Evolutionary conservation across 2,113 vertebrate genomes (phyloP), one percentile per base, ranked within the genome.

Genomic region (Apaloderma vittatum): DNA sequence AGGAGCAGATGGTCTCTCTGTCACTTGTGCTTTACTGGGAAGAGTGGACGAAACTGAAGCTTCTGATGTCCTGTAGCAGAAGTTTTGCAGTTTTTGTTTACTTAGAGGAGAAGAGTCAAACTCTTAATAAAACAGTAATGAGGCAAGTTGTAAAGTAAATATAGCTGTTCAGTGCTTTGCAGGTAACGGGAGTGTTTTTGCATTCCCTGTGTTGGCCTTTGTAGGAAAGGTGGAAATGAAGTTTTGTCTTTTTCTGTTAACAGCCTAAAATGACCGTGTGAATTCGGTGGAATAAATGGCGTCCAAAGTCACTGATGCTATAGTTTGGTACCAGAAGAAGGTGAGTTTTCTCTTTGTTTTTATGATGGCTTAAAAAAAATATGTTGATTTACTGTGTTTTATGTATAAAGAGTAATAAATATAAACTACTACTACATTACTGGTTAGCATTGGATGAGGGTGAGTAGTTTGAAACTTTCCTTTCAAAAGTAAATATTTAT

Each of bases 281-380:
- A 99, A 97, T 97, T 97, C 96, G 96, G 98, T 98, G 98, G 98
- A 98, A 99, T 99, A 99, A 99, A 99, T 99, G 99, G 99, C 99
- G 98, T 99, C 99, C 98, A 99, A 98, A 99, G 99, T 99, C 95
- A 99, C 99, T 98, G 99, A 99, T 99, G 99, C 99, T 97, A 99
- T 99, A 98, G 99, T 99, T 97, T 99, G 99, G 99, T 99, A 99
- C 98, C 99, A 99, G 98, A 99, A 99, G 97, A 99, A 99, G 99
- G 99, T 99, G 98, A 99, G 99, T 88, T 93, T 75, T 93, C 80
- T 93, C 11, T 48, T 96, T 90, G 72, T 83, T 96, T 86, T 78
- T 84, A 22, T 80, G 52, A 26, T 88, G 63, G 22, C 48, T 59
- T 37, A 19, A 59, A 51, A 55, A 63, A 54, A 36, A 58, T 73